A percentile compares a stretch with the other conserved stretches of the same genome.
phyloP scores from a whole-genome alignment of 2,888 invertebrate species.

The Gandaritis pyraliata region DNA sequence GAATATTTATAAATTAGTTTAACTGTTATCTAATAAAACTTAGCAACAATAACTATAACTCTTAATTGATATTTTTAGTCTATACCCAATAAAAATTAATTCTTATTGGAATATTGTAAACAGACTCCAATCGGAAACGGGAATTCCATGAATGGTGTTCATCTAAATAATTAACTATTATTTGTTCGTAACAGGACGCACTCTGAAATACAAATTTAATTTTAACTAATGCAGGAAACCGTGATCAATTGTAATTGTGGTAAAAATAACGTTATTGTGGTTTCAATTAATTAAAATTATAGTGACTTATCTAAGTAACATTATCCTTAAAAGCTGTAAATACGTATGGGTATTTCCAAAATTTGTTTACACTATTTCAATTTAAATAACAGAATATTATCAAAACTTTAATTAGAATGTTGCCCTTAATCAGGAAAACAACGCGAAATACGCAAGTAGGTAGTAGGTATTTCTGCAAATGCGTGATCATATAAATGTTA shows the following conservation, averaged over 20 bases:
- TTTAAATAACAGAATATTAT: conserved; percentile 9
- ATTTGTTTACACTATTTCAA: conserved; percentile 33
- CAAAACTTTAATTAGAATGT: conserved; percentile 6
- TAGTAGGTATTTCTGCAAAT: no score
- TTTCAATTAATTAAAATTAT: conserved; percentile 44
- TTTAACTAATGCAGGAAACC: conserved; percentile 46
- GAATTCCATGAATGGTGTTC: conserved; percentile 14
- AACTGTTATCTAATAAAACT: no score
- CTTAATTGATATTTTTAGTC: no score
- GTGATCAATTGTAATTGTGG: conserved; percentile 45
- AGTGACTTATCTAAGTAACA: background rate
- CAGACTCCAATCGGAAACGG: background rate
- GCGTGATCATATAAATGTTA: no score
- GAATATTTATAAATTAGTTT: no score
- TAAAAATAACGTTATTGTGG: conserved; percentile 42
- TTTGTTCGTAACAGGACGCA: background rate
- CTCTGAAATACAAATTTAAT: conserved; percentile 24
- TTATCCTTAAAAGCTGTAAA: conserved; percentile 45
- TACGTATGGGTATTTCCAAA: conserved; percentile 40
- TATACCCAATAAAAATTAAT: background rate
- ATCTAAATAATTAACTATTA: conserved; percentile 14
- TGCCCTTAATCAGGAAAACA: background rate
- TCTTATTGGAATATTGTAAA: conserved; percentile 1
- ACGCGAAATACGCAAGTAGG: no score
- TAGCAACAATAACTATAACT: no score